Evolutionary conservation across 2,113 vertebrate genomes (phyloP), one percentile per base, ranked within the genome.

Genomic region (Neoarius graeffei): DNA sequence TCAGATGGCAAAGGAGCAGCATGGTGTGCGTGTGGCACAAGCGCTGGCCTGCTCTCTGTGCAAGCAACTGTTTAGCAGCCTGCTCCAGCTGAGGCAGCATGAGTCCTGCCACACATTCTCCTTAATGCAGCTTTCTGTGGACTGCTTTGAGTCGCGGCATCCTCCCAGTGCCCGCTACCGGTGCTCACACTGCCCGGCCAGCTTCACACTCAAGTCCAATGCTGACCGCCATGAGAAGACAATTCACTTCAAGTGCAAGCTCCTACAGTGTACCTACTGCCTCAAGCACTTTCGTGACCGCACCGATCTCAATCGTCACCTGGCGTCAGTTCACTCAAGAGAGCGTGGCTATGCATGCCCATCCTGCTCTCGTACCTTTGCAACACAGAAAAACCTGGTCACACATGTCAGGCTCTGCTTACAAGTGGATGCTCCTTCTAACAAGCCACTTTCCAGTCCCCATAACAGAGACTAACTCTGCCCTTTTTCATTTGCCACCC

Each of bases 131-230:
- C 85, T 97, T 84, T 95, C 95, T 0, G 60, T 94, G 5, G 93
- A 96, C 87, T 91, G 91, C 91, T 76, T 93, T 0, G 88, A 90
- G 83, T 89, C 86, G 2, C 93, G 76, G n/a, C 89, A 92, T 89
- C 73, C 87, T 79, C 0, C 91, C 87, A 14, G 69, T 90, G 86
- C 57, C 15, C 95, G 96, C 91, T 97, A 97, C 94, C 93, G 92
- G 83, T 96, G 97, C 92, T 93, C 96, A 67, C 94, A 93, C 27
- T 97, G 96, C 76, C 95, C 96, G 0, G 94, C 95, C 25, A 96
- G 96, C 94, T 96, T 96, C 94, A 95, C 96, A 0, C 94, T 96
- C 87, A 97, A 96, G 88, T 97, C 96, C 82, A 97, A 96, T 13
- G 94, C 96, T 9, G 96, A 97, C 56, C 95, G 94, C 7, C 95